A percentile compares a stretch with the other conserved stretches of the same genome.
Conservation (phyloP, 2,797 vertebrate genomes). For the Sarcoramphus papa region DNA sequence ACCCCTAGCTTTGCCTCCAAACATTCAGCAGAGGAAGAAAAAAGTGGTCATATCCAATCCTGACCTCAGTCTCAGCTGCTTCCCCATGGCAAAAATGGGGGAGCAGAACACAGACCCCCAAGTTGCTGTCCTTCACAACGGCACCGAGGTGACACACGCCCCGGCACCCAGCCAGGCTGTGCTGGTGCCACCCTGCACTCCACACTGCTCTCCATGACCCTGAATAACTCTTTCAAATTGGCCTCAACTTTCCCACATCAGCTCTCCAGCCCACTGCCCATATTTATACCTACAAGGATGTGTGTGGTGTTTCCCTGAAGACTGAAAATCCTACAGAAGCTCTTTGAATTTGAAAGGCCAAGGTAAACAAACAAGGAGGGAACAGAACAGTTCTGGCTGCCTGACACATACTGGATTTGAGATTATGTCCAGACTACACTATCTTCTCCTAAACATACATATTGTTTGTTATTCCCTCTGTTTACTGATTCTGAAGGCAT, state of each 20-base stretch:
- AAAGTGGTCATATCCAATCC: neutral
- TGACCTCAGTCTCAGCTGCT: neutral
- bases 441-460: neutral
- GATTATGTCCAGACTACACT: neutral
- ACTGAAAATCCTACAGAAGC: slow-evolving; percentile 20
- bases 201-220: neutral
- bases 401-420: neutral
- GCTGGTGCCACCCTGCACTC: neutral
- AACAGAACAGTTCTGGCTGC: neutral
- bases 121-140: neutral
- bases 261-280: neutral
- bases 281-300: neutral
- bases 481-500: neutral
- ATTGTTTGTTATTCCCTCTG: neutral
- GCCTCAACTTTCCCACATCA: neutral
- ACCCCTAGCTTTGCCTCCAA: neutral
- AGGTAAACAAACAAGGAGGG: neutral
- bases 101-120: neutral
- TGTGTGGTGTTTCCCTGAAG: neutral
- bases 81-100: neutral
- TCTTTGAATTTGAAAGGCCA: neutral
- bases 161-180: neutral
- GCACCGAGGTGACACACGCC: neutral
- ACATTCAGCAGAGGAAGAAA: neutral
- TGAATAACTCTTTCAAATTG: neutral